These are phyloP conservation scores for Nothocercus julius DNA, from an alignment of 2,113 vertebrate genomes.

Conservation along the genomic window DNA sequence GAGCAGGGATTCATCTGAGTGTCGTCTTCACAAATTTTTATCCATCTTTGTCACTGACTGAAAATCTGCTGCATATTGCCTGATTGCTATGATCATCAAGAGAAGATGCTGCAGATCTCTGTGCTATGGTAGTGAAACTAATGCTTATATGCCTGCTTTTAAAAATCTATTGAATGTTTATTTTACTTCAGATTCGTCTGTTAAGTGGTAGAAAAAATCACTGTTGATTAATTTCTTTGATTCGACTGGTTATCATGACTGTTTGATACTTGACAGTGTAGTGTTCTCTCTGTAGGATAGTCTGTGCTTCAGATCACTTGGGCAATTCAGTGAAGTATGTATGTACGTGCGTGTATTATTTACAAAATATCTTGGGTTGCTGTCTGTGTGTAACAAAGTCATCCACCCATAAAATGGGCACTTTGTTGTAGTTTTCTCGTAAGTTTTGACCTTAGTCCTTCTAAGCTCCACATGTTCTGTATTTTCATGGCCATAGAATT, in stretches of 20 bases:
- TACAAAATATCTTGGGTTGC: not conserved
- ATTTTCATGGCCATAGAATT: not conserved
- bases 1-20: not conserved
- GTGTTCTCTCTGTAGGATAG: not conserved
- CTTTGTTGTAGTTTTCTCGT: not conserved
- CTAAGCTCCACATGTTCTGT: not conserved
- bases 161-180: not conserved
- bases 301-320: not conserved
- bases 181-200: not conserved
- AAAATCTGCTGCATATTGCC: not conserved
- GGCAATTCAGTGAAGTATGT: not conserved
- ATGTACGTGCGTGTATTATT: not conserved
- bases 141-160: not conserved
- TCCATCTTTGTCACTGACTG: not conserved
- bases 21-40: not conserved
- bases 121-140: not conserved
- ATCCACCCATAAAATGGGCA: not conserved
- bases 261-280: not conserved
- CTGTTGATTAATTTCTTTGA: not conserved
- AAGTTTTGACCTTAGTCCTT: not conserved
- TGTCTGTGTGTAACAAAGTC: not conserved
- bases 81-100: not conserved
- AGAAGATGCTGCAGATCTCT: not conserved
- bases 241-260: not conserved
- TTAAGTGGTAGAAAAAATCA: not conserved